These are phyloP conservation scores for Prionchulus punctatus DNA, from an alignment of 2,888 invertebrate genomes.

Conservation along the genomic window DNA sequence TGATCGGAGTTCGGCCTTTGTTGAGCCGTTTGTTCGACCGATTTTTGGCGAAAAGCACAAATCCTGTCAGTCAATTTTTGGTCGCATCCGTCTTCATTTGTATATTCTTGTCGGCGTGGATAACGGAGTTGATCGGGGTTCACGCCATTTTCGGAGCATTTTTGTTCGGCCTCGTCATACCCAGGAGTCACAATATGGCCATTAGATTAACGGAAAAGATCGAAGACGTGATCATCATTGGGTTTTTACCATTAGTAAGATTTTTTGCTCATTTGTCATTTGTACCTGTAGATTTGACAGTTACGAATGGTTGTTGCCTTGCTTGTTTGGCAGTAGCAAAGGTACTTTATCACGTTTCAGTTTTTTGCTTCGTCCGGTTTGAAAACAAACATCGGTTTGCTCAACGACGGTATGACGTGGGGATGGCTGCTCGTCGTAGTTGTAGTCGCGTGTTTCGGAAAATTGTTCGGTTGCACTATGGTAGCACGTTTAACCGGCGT, in stretches of 20 bases:
- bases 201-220: slow-evolving; percentile 14
- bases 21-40: slow-evolving; percentile 3
- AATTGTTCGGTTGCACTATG: slow-evolving; percentile 12
- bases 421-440: slow-evolving; percentile 11
- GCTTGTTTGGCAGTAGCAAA: not conserved
- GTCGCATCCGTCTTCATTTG: slow-evolving; percentile 9
- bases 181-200: slow-evolving; percentile 11
- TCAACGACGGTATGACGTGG: slow-evolving; percentile 13
- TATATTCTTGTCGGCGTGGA: slow-evolving; percentile 14
- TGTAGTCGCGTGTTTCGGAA: slow-evolving; percentile 13
- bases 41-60: not conserved
- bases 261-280: too few species aligned
- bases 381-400: slow-evolving; percentile 12
- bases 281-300: too few species aligned
- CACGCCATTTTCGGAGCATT: slow-evolving; percentile 15
- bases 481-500: slow-evolving; percentile 11
- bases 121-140: slow-evolving; percentile 14
- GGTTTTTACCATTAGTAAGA: slow-evolving; percentile 13
- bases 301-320: too few species aligned
- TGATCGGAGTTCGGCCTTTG: slow-evolving; percentile 11
- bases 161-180: slow-evolving; percentile 13
- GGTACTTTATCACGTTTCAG: slow-evolving; percentile 8
- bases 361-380: slow-evolving; percentile 14
- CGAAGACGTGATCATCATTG: slow-evolving; percentile 13
- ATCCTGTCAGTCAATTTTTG: slow-evolving; percentile 8